Evolutionary conservation across 2,797 vertebrate species (phyloP).

Genomic region (Echeneis naucrates): DNA sequence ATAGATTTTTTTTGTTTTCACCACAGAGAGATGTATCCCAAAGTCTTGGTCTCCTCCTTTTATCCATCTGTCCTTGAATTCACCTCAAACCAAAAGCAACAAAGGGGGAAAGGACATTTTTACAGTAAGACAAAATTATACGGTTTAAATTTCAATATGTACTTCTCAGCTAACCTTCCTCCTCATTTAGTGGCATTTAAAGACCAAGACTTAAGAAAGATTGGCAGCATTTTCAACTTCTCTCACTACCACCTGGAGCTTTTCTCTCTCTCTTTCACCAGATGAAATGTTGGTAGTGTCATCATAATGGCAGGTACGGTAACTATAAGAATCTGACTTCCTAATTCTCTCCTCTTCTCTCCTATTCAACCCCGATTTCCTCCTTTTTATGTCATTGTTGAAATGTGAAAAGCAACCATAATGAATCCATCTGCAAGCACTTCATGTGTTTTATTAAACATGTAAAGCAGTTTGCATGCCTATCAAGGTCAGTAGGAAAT

Average conservation of each 20-base stretch:
- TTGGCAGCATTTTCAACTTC: conserved; percentile 3
- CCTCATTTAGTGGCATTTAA: conserved; percentile 23
- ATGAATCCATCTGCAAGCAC: neutral
- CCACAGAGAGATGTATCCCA: neutral
- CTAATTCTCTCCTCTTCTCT: neutral
- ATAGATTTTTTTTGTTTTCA: neutral
- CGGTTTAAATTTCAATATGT: neutral
- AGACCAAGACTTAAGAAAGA: conserved; percentile 16
- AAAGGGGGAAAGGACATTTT: neutral
- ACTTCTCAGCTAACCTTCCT: conserved; percentile 1
- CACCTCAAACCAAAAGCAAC: neutral
- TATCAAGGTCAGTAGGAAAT: conserved; percentile 23
- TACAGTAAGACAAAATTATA: neutral
- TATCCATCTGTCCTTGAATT: neutral
- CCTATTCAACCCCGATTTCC: conserved; percentile 12
- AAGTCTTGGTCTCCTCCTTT: neutral
- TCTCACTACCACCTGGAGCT: conserved; percentile 19
- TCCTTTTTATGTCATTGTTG: neutral
- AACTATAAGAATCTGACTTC: neutral
- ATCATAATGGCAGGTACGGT: neutral
- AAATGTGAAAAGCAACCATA: neutral
- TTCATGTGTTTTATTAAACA: neutral
- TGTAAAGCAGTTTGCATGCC: neutral
- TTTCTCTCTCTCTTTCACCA: conserved; percentile 21
- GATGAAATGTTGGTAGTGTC: conserved; percentile 14